Percentiles rank a stretch among this genome's conserved stretches.
Evolutionary conservation across 53 echinoderm and acorn worm species (phyloP).

Genomic region (Mesocentrotus franciscanus): DNA sequence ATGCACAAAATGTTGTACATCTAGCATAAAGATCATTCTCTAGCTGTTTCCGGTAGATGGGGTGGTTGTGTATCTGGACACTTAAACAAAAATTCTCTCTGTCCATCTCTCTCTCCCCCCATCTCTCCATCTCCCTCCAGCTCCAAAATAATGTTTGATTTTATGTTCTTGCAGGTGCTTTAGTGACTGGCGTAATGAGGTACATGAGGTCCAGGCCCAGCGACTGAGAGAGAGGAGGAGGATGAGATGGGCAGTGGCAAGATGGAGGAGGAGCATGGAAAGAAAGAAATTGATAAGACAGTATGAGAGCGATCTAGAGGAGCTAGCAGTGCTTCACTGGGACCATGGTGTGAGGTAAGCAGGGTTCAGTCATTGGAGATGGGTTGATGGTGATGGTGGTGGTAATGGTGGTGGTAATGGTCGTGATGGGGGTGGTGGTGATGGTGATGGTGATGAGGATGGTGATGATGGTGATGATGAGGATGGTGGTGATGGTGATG

Average conservation of each 20-base stretch:
- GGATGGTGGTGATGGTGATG: neutral
- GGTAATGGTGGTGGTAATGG: neutral
- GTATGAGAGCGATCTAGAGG: constrained; percentile 59
- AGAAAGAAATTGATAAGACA: constrained; percentile 5
- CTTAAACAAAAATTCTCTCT: no score
- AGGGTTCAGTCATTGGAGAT: neutral
- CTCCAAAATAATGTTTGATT: neutral
- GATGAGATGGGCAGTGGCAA: neutral
- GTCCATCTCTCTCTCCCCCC: no score
- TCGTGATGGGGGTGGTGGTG: neutral
- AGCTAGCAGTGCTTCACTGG: constrained; percentile 48
- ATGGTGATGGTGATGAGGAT: neutral
- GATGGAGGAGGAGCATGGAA: constrained; percentile 41
- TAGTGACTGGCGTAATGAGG: neutral
- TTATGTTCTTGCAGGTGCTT: constrained; percentile 18
- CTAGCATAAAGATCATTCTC: no score
- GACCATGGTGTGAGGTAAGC: constrained; percentile 21
- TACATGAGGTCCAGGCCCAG: constrained; percentile 33
- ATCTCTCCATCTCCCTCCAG: no score
- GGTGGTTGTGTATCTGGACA: no score
- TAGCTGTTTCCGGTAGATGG: no score
- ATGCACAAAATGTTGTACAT: no score
- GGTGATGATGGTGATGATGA: constrained; percentile 4
- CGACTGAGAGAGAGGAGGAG: constrained; percentile 19
- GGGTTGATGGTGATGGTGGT: constrained; percentile 18